Evolutionary conservation across 1,140 invertebrate species (phyloP).

Genomic region (Tribolium castaneum): DNA sequence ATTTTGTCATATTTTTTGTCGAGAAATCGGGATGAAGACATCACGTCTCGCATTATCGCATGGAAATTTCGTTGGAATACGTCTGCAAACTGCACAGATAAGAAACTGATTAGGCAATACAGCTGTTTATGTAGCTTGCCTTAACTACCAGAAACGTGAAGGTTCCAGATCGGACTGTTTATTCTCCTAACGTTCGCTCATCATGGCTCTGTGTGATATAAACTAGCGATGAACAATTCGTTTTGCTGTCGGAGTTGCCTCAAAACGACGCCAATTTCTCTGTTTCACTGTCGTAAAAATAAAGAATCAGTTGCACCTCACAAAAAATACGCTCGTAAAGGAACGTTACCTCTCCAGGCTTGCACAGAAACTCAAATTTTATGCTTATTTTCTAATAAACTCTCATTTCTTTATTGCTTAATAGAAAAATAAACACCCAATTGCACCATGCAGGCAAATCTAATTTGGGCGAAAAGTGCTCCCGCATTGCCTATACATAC

Average conservation of each 20-base stretch:
- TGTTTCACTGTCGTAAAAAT: not conserved
- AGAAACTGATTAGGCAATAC: conserved; percentile 23
- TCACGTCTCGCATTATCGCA: conserved; percentile 6
- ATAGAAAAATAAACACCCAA: too few relatives aligned
- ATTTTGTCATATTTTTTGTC: not conserved
- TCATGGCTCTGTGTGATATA: conserved; percentile 5
- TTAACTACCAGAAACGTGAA: not conserved
- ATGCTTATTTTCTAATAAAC: too few relatives aligned
- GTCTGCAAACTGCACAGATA: not conserved
- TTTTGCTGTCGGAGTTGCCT: not conserved
- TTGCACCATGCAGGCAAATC: too few relatives aligned
- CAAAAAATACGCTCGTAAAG: not conserved
- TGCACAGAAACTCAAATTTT: too few relatives aligned
- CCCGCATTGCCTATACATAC: too few relatives aligned
- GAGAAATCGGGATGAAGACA: not conserved
- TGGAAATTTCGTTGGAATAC: not conserved
- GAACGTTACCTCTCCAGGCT: too few relatives aligned
- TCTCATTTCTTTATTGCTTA: too few relatives aligned
- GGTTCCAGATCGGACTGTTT: conserved; percentile 11
- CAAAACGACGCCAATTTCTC: not conserved
- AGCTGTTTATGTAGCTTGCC: not conserved
- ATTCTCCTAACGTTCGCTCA: conserved; percentile 19
- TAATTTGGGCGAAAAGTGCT: too few relatives aligned
- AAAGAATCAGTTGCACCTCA: not conserved
- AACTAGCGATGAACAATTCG: conserved; percentile 19